Conservation (phyloP, 2,797 vertebrate species). For the Lithobates sylvaticus region DNA sequence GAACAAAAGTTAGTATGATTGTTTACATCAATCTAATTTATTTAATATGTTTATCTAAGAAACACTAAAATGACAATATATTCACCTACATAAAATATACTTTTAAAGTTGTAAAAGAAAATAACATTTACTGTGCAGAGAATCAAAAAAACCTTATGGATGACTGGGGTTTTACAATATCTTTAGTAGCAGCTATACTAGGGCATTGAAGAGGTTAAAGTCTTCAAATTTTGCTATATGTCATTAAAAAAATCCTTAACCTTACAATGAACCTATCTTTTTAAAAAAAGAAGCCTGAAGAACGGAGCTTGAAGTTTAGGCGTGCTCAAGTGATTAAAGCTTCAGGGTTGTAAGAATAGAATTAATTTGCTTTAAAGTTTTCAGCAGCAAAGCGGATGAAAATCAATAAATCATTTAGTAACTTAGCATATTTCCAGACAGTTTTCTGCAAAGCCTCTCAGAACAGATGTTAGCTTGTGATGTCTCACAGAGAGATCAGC, state of each 20-base stretch:
- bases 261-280: constrained; percentile 57
- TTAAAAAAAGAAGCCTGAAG: constrained; percentile 50
- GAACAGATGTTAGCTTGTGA: constrained; percentile 67
- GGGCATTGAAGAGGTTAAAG: constrained; percentile 23
- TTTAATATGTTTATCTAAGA: no score
- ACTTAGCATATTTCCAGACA: constrained; percentile 70
- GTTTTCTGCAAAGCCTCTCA: constrained; percentile 69
- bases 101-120: no score
- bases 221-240: constrained; percentile 41
- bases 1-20: no score
- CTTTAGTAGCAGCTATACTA: not conserved
- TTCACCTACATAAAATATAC: no score
- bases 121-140: not conserved
- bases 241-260: constrained; percentile 54
- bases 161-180: not conserved
- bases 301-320: constrained; percentile 62
- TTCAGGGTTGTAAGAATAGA: constrained; percentile 64
- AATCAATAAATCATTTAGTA: constrained; percentile 72
- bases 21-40: no score
- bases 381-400: constrained; percentile 68
- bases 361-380: constrained; percentile 74
- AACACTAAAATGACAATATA: no score
- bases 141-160: not conserved
- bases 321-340: constrained; percentile 61
- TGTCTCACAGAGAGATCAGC: constrained; percentile 61